A percentile compares a stretch with the other conserved stretches of the same genome.
phyloP scores from a whole-genome alignment of 2,113 vertebrate species.

The Catagonus wagneri region DNA sequence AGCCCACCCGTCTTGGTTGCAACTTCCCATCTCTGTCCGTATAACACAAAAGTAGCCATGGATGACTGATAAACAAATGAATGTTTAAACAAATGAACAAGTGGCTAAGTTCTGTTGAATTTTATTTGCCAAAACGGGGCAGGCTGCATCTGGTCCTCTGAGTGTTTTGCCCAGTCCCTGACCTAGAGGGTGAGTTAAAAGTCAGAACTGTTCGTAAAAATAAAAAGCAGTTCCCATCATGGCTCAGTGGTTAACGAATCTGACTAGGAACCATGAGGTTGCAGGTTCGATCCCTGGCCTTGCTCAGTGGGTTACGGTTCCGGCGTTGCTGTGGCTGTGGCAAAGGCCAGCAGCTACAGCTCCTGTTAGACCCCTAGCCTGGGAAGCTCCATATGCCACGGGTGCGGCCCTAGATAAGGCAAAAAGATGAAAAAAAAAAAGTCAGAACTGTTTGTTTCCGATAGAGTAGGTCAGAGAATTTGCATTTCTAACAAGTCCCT shows the following conservation, averaged over 20 bases:
- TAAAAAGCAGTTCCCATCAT: too few species aligned
- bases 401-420: too few species aligned
- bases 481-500: not conserved
- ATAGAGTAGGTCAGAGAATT: not conserved
- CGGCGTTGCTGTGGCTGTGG: too few species aligned
- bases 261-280: too few species aligned
- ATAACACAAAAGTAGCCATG: not conserved
- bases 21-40: not conserved
- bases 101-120: not conserved
- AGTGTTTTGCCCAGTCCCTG: not conserved
- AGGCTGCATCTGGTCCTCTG: not conserved
- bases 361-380: too few species aligned
- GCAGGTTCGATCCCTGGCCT: too few species aligned
- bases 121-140: not conserved
- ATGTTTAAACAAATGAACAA: not conserved
- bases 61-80: not conserved
- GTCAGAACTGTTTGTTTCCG: not conserved
- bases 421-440: too few species aligned
- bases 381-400: not conserved
- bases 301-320: too few species aligned
- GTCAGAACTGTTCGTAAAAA: not conserved
- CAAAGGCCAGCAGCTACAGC: too few species aligned
- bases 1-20: rapidly evolving
- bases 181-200: not conserved
- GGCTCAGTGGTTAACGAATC: too few species aligned